phyloP scores from a whole-genome alignment of 2,888 invertebrate genomes.

The Aleiodes leptofemur region DNA sequence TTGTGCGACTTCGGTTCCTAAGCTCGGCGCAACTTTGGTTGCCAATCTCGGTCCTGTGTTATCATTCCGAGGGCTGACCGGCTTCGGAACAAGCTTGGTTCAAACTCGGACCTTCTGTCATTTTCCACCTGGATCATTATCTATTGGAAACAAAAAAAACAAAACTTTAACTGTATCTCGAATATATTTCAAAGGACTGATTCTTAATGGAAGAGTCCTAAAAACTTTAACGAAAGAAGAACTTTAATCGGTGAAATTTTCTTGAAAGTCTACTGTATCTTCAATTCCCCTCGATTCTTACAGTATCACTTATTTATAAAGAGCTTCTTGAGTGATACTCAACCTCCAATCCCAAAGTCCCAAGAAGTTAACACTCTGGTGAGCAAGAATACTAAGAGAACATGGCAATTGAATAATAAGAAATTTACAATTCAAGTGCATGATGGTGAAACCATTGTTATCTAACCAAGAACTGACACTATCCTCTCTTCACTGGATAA shows the following conservation, averaged over 20 bases:
- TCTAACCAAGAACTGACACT: constrained; percentile 32
- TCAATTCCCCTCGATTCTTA: neutral
- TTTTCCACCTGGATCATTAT: no score
- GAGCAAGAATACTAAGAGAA: constrained; percentile 1
- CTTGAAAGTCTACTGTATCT: neutral
- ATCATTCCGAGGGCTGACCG: no score
- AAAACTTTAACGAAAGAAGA: no score
- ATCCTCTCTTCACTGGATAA: constrained; percentile 46
- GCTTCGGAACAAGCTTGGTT: no score
- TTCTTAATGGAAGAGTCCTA: no score
- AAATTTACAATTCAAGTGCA: constrained; percentile 57
- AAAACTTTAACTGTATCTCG: no score
- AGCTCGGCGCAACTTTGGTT: no score
- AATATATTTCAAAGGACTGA: no score
- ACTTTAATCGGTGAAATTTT: neutral
- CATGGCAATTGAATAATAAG: constrained; percentile 51
- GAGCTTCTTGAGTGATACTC: constrained; percentile 3
- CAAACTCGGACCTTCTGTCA: no score
- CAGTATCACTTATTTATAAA: neutral
- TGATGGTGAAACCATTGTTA: constrained; percentile 52
- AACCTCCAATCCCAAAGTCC: neutral
- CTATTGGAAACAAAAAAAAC: no score
- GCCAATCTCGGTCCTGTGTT: no score
- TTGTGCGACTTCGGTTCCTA: no score
- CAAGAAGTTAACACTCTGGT: constrained; percentile 6